Base-by-base conservation (phyloP, 2,797 vertebrate genomes). In the Pantherophis vulpinus region DNA sequence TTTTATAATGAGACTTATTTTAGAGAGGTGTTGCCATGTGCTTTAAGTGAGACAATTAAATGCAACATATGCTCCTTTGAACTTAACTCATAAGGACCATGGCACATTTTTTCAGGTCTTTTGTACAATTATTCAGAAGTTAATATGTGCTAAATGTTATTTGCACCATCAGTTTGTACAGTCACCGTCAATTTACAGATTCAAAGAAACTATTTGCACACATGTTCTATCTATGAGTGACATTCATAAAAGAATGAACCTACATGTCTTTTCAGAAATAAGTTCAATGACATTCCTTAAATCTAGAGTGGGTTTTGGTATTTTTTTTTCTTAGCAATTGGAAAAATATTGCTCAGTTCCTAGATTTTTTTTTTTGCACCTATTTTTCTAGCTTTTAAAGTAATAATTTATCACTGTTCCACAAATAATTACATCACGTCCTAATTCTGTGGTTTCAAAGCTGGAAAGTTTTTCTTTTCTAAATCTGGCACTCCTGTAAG, bases 381-480 rank as follows among this genome's bases (percentile, higher is more conserved):
- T 93, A 94, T 92, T 94, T 96, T 97, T 97, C 93, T 95, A 92
- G 25, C 93, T 95, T 13, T 1, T 55, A 91, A 74, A 51, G 90
- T 92, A 95, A 93, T 94, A 90, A 94, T 86, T 89, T 97, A 94
- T 91, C 94, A 95, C 91, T 3, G 89, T 95, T 93, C n/a, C 88
- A 96, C 88, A 93, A 58, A 89, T 96, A 95, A 88, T 96, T 96
- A 95, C 95, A 94, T 95, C 83, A 37, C 91, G 42, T 95, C 94
- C 79, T 94, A 95, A 91, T 90, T 95, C 93, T 94, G 42, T 91
- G 93, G 58, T 61, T 95, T 74, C 93, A 94, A 95, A 95, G 94
- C 94, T 96, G 94, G 95, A 96, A 96, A 94, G 29, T 47, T 96
- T 96, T 93, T 94, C 91, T 83, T 74, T 95, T 96, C 95, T 94